Conservation (phyloP, 2,797 vertebrate species). For the Myotis daubentonii region DNA sequence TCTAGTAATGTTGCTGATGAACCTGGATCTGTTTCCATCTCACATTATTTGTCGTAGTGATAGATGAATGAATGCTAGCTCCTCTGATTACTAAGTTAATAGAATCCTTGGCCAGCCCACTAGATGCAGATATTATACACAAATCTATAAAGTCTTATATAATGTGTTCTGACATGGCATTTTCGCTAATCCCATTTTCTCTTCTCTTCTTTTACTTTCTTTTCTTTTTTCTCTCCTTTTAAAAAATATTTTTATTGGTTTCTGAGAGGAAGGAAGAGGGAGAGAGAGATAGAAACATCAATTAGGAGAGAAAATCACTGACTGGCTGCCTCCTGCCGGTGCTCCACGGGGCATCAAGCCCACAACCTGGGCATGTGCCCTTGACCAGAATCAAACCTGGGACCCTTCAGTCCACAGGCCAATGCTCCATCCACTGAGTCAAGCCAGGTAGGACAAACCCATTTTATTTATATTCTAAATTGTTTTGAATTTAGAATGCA, state of each 20-base stretch:
- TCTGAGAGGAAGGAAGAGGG: too few relatives aligned
- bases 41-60: background rate
- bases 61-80: background rate
- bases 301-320: too few relatives aligned
- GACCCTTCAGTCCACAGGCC: too few relatives aligned
- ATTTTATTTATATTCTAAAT: conserved; percentile 34
- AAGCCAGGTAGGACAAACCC: background rate
- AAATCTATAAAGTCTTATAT: conserved; percentile 14
- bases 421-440: too few relatives aligned
- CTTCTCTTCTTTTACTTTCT: too few relatives aligned
- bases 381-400: too few relatives aligned
- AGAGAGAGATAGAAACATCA: too few relatives aligned
- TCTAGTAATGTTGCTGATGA: background rate
- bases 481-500: background rate
- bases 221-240: too few relatives aligned
- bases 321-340: too few relatives aligned
- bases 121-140: background rate
- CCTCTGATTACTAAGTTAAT: background rate
- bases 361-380: too few relatives aligned
- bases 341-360: too few relatives aligned
- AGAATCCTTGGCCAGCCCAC: background rate
- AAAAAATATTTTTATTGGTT: too few relatives aligned
- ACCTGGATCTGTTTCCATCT: background rate
- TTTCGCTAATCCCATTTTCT: background rate
- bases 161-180: background rate